phyloP scores from a whole-genome alignment of 2,888 invertebrate species.

The Nemotelus nigrinus region DNA sequence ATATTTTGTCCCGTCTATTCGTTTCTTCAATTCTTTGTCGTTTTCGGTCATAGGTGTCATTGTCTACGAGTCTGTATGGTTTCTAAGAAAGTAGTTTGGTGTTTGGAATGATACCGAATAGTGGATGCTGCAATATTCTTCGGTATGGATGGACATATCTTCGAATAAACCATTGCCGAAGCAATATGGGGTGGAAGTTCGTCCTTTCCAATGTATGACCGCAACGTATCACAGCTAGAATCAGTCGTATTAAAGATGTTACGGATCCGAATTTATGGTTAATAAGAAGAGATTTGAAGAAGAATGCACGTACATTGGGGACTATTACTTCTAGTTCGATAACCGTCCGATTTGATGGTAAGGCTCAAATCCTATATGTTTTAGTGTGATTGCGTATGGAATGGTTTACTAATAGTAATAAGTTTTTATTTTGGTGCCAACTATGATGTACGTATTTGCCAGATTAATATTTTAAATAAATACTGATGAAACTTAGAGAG shows the following conservation, averaged over 20 bases:
- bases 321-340: conserved; percentile 46
- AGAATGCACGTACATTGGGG: conserved; percentile 48
- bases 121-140: conserved; percentile 57
- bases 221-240: background rate
- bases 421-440: no score
- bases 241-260: conserved; percentile 44
- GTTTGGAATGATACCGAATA: conserved; percentile 43
- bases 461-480: no score
- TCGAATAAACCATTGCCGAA: conserved; percentile 53
- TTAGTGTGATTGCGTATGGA: no score
- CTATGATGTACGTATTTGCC: no score
- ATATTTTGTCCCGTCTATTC: conserved; percentile 2
- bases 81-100: no score
- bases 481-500: no score
- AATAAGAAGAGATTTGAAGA: conserved; percentile 51
- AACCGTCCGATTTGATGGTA: conserved; percentile 41
- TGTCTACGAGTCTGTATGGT: no score
- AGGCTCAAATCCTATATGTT: background rate
- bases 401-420: no score
- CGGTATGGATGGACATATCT: conserved; percentile 54
- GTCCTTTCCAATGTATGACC: conserved; percentile 46
- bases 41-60: no score
- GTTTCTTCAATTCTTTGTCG: background rate
- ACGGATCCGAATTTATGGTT: conserved; percentile 49
- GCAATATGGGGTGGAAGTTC: conserved; percentile 51